Evolutionary conservation across 2,888 invertebrate genomes (phyloP), one percentile per base, ranked within the genome.

Genomic region (Calameuta pallipes): DNA sequence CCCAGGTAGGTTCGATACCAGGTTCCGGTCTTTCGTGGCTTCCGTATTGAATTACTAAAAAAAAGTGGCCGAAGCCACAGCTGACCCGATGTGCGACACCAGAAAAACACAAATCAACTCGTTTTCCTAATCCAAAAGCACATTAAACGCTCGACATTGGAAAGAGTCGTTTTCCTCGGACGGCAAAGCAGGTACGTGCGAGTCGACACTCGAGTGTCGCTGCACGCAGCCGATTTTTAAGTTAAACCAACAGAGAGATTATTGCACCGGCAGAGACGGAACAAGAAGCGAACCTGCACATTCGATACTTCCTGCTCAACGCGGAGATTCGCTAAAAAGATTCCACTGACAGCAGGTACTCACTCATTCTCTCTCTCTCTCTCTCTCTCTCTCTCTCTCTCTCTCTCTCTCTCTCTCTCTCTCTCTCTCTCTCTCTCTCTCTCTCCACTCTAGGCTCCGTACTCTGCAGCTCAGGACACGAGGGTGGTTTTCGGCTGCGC

Each of bases 231-330:
- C 41, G 6, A 15, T 41, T 41, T 41, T 15, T 41, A 41, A 6
- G 6, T 41, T 41, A 41, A 41, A 41, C 6, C 15, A 6, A 15
- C 6, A 41, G 15, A 41, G 15, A 41, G 15, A 15, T 6, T 36
- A 12, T 36, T 36, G 12, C 12, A 36, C 15, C 15, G 37, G 37
- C 15, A 15, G 13, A 41, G 41, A 15, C 15, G 15, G 15, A 41
- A 41, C 15, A 15, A 41, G 41, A 41, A 41, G 4, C 6, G 41
- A 41, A 41, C 15, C 15, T 41, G 15, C 15, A 41, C 87, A 89
- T 89, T 88, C 83, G 86, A 88, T 87, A 88, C 87, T 87, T 89
- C 88, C 89, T 88, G 87, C 85, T 86, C 77, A 78, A 76, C 83
- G 80, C 81, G 76, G 78, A 80, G 15, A 15, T 41, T 41, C 41